Percentiles rank a stretch among this genome's conserved stretches.
phyloP scores from a whole-genome alignment of 1,140 invertebrate genomes.

The Drosophila novamexicana region DNA sequence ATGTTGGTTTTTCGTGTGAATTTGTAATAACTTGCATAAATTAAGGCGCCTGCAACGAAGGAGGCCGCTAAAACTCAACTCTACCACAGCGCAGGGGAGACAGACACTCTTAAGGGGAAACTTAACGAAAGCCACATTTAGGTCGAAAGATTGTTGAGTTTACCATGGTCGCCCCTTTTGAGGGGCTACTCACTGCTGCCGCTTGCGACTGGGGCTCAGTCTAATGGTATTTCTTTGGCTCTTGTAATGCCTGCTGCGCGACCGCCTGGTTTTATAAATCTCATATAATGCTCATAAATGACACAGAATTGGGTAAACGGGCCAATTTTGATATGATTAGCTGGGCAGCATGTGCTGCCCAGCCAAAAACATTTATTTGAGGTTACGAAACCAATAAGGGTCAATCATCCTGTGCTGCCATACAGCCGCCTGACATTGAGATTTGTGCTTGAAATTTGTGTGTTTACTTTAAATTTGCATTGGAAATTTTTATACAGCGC shows the following conservation, averaged over 20 bases:
- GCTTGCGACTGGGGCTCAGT: neutral
- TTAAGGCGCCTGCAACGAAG: constrained; percentile 62
- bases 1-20: constrained; percentile 81
- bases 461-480: constrained; percentile 64
- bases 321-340: constrained; percentile 67
- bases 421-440: constrained; percentile 27
- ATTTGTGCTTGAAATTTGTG: constrained; percentile 18
- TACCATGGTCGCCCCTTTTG: neutral
- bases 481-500: constrained; percentile 1
- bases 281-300: constrained; percentile 61
- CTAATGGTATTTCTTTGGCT: constrained; percentile 28
- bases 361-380: constrained; percentile 64
- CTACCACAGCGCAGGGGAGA: constrained; percentile 26
- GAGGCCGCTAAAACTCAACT: constrained; percentile 36
- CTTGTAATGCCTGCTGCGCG: neutral
- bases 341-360: constrained; percentile 62
- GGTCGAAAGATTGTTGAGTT: constrained; percentile 58
- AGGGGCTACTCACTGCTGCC: neutral
- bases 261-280: constrained; percentile 51
- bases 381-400: constrained; percentile 63
- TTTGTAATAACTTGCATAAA: constrained; percentile 82
- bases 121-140: constrained; percentile 35
- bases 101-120: constrained; percentile 35
- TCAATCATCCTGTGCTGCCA: constrained; percentile 35
- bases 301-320: constrained; percentile 57